Percentiles rank a stretch among this genome's conserved stretches.
Conservation (phyloP, 2,797 vertebrate species). For the Ptychadena robeensis region DNA sequence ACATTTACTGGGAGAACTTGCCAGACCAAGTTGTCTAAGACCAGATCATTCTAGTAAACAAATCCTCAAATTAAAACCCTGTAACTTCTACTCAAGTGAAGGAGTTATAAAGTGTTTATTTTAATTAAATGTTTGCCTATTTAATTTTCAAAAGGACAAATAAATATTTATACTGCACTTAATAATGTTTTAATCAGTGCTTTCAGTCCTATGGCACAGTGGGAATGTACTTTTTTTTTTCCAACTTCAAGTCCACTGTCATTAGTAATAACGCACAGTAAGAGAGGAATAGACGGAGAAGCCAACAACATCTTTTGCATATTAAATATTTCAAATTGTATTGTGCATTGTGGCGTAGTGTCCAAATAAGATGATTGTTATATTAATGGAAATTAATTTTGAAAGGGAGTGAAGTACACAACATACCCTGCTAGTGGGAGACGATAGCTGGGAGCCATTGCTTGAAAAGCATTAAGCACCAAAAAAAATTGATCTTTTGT, state of each 20-base stretch:
- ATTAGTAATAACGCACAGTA: not conserved
- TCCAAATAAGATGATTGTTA: conserved; percentile 6
- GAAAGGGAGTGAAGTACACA: not conserved
- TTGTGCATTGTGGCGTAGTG: not conserved
- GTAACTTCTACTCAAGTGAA: too few relatives aligned
- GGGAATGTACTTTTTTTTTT: not conserved
- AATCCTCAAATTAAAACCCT: too few relatives aligned
- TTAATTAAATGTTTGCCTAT: not conserved
- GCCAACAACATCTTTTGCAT: not conserved
- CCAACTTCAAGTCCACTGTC: not conserved
- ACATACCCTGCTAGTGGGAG: not conserved
- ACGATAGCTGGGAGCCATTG: not conserved
- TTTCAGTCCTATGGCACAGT: not conserved
- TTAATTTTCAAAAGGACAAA: not conserved
- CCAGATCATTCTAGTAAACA: too few relatives aligned
- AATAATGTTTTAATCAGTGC: not conserved
- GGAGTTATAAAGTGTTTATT: too few relatives aligned
- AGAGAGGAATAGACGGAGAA: not conserved
- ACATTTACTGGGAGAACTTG: too few relatives aligned
- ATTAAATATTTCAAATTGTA: not conserved
- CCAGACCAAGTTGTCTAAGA: too few relatives aligned
- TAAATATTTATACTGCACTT: not conserved
- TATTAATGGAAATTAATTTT: conserved; percentile 5
- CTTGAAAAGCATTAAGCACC: not conserved
- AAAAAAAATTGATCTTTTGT: not conserved